A percentile compares a stretch with the other conserved stretches of the same genome.
Evolutionary conservation across 2,888 invertebrate species (phyloP).

Genomic region (Tanytarsus gracilentus): DNA sequence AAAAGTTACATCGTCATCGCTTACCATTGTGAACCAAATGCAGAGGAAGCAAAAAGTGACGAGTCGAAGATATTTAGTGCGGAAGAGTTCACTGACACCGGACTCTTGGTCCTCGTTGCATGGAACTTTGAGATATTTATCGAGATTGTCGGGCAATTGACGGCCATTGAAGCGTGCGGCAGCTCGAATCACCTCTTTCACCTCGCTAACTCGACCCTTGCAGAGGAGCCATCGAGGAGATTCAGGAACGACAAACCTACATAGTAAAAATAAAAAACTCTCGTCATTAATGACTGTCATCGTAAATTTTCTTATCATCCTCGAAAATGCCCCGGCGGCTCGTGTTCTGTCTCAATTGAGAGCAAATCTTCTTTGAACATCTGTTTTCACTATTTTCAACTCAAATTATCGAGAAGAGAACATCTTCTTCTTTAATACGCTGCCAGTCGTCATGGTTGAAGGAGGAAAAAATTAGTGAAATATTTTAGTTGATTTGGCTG

Average conservation of each 20-base stretch:
- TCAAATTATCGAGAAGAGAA: no score
- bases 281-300: neutral
- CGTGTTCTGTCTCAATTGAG: neutral
- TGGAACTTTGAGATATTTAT: constrained; percentile 54
- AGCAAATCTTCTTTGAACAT: no score
- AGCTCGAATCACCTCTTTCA: constrained; percentile 53
- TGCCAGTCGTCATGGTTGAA: no score
- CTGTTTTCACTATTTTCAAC: constrained; percentile 12
- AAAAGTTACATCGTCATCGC: no score
- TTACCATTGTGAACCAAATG: constrained; percentile 61
- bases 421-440: no score
- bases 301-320: neutral
- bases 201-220: constrained; percentile 61
- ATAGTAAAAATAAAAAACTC: constrained; percentile 24
- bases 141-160: constrained; percentile 56
- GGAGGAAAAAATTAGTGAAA: no score
- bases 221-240: constrained; percentile 69
- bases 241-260: constrained; percentile 68
- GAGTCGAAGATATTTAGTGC: constrained; percentile 53
- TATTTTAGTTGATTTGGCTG: no score
- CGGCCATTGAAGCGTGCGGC: constrained; percentile 58
- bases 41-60: constrained; percentile 61
- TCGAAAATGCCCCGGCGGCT: neutral
- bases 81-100: constrained; percentile 57
- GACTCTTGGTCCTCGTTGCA: constrained; percentile 45